Evolutionary conservation across 1,140 invertebrate species (phyloP).

Genomic region (Brachionus rubens): DNA sequence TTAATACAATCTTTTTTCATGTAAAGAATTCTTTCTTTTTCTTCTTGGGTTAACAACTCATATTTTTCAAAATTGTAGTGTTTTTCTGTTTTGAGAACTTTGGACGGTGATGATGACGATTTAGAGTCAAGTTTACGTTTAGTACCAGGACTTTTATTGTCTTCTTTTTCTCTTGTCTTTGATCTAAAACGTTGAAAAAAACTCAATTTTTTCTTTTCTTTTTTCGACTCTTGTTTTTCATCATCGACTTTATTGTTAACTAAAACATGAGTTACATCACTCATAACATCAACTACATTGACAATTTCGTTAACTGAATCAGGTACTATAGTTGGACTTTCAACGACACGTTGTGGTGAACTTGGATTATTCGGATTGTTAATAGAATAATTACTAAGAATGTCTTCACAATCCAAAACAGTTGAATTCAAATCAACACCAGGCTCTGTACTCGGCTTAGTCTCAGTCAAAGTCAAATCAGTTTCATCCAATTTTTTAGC

Average conservation of each 20-base stretch:
- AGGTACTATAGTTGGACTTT: background rate
- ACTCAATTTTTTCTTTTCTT: background rate
- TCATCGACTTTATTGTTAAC: background rate
- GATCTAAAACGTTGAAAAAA: background rate
- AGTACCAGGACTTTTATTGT: background rate
- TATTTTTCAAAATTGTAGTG: conserved; percentile 13
- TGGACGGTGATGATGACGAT: background rate
- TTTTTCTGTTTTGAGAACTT: background rate
- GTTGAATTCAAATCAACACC: conserved; percentile 30
- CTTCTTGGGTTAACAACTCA: background rate
- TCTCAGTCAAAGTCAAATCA: background rate
- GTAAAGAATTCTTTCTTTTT: conserved; percentile 32
- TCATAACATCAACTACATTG: background rate
- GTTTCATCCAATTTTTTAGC: background rate
- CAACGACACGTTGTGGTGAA: background rate
- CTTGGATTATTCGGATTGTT: background rate
- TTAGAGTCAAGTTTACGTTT: conserved; percentile 5
- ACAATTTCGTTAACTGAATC: background rate
- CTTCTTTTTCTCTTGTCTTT: background rate
- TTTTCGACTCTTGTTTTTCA: background rate
- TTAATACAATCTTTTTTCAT: conserved; percentile 36
- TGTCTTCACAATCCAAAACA: conserved; percentile 37
- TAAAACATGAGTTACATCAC: background rate
- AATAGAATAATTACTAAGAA: conserved; percentile 36
- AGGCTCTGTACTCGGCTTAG: background rate